Evolutionary conservation across 2,113 vertebrate species (phyloP).

Genomic region (Myodes glareolus): DNA sequence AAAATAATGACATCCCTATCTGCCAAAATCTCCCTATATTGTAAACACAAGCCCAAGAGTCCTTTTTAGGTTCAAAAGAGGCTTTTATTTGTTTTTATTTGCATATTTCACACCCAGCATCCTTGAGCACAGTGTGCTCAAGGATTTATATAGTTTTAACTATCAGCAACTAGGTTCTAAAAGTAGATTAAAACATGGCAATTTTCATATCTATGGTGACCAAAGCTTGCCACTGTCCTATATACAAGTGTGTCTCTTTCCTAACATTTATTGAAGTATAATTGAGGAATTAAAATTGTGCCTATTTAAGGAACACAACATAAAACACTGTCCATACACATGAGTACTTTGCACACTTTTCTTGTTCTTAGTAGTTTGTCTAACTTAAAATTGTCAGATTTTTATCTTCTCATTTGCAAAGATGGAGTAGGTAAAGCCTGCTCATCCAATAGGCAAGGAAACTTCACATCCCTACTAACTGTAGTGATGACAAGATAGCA

Average conservation of each 20-base stretch:
- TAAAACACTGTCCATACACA: neutral
- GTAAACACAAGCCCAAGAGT: neutral
- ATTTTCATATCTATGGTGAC: neutral
- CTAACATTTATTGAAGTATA: neutral
- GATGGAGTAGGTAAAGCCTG: neutral
- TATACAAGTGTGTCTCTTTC: neutral
- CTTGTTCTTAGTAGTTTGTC: neutral
- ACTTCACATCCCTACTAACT: neutral
- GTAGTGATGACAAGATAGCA: neutral
- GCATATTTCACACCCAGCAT: neutral
- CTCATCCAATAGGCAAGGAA: neutral
- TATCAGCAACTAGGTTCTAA: neutral
- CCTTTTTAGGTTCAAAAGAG: neutral
- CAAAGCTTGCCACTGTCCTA: neutral
- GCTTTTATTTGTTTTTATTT: constrained; percentile 26
- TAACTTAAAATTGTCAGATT: neutral
- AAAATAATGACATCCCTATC: neutral
- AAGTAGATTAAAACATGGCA: constrained; percentile 20
- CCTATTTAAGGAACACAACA: neutral
- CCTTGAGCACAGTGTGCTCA: neutral
- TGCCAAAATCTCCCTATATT: neutral
- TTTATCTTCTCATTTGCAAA: neutral
- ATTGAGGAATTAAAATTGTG: neutral
- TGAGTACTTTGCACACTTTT: neutral
- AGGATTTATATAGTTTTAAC: neutral